Evolutionary conservation across 2,113 vertebrate species (phyloP), one percentile per base, ranked within the genome.

Genomic region (Amazona guildingii): DNA sequence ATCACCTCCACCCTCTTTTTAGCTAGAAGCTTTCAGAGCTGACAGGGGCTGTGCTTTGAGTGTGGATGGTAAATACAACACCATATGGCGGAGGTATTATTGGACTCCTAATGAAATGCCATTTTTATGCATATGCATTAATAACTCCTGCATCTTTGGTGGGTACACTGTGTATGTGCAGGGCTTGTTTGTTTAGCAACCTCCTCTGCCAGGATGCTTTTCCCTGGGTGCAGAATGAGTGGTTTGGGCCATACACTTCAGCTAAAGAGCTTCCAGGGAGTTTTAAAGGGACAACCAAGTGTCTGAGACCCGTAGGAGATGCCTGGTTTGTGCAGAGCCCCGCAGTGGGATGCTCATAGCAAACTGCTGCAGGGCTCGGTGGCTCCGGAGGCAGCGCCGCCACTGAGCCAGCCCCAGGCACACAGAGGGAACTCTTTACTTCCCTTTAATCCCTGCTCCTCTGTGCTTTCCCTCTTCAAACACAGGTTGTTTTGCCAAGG

Each of bases 1-100:
- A 73, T 93, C 88, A 90, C 88, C 83, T 90, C 91, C 96, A 79
- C 66, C 70, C 29, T 68, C 70, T 44, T 78, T 57, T 48, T 24
- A 90, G 78, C 78, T 52, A n/a, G 64, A 69, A 81, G 78, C 75
- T 95, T 88, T 59, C 8, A 9, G 78, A 82, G 79, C 88, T 90
- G 96, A 54, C 69, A 39, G 35, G 69, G 81, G 74, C 84, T 81
- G 84, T 20, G 78, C 84, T 64, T 68, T 48, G 76, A 78, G 88
- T 7, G 59, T 0, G 68, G 90, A n/a, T 78, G 86, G 88, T 46
- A 67, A 95, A 95, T 46, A 11, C 4, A 90, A 21, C 91, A 72
- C 88, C 88, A 79, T 61, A 64, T 79, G 91, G 88, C 48, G 1
- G 3, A 82, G 79, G 91, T 51, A 37, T 79, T 55, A 41, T 37